phyloP scores from a whole-genome alignment of 1,140 invertebrate genomes.

The Diprion similis region DNA sequence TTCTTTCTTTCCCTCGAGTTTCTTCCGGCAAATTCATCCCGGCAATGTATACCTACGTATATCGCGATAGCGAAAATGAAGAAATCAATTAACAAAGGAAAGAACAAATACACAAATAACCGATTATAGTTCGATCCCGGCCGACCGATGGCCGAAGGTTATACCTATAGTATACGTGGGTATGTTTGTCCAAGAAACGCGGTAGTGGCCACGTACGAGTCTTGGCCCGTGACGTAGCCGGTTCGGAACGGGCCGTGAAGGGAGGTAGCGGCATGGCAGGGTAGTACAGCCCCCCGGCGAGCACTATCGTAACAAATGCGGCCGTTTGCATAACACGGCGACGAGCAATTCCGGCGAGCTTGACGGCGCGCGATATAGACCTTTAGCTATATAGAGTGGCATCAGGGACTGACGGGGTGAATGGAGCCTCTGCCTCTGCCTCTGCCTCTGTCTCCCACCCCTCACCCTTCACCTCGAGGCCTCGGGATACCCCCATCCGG shows the following conservation, averaged over 20 bases:
- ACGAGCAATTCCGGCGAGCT: conserved; percentile 63
- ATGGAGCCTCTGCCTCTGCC: background rate
- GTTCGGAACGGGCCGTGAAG: background rate
- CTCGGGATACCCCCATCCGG: conserved; percentile 2
- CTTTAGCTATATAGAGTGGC: conserved; percentile 40
- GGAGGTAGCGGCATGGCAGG: conserved; percentile 38
- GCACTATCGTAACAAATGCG: conserved; percentile 61
- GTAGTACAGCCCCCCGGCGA: conserved; percentile 52
- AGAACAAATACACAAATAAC: too few relatives aligned
- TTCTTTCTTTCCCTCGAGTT: too few relatives aligned
- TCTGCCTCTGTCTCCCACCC: background rate
- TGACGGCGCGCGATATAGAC: conserved; percentile 63
- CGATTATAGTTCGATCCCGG: too few relatives aligned
- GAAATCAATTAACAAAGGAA: too few relatives aligned
- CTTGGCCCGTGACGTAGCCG: background rate
- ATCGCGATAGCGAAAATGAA: too few relatives aligned
- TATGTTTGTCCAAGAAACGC: too few relatives aligned
- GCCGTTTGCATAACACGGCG: conserved; percentile 63
- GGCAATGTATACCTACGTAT: too few relatives aligned
- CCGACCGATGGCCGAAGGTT: too few relatives aligned
- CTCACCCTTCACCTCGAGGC: background rate
- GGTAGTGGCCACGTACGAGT: background rate
- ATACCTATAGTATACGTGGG: too few relatives aligned
- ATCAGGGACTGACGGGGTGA: conserved; percentile 17
- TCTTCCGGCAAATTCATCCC: too few relatives aligned